Evolutionary conservation across 1,140 invertebrate species (phyloP).

Genomic region (Tribolium madens): DNA sequence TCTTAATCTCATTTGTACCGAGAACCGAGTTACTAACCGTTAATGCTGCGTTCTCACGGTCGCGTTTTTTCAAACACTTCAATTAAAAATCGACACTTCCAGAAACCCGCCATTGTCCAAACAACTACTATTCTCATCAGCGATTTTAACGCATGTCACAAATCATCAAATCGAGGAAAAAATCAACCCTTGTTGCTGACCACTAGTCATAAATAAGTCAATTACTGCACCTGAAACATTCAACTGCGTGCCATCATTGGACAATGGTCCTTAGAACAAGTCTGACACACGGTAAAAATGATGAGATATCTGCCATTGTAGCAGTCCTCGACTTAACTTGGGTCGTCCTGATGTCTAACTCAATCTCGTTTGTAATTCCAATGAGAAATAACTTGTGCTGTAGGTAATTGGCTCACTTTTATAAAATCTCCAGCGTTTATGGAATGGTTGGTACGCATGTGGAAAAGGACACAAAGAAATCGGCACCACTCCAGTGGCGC

Average conservation of each 20-base stretch:
- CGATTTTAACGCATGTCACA: no score
- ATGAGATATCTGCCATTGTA: constrained; percentile 51
- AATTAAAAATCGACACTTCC: constrained; percentile 13
- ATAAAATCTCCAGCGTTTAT: constrained; percentile 28
- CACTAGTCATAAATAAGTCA: constrained; percentile 19
- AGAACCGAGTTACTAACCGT: constrained; percentile 21
- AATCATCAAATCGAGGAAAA: neutral
- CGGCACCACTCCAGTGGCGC: constrained; percentile 3
- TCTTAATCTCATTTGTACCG: constrained; percentile 42
- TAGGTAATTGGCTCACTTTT: constrained; percentile 42
- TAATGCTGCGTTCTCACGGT: constrained; percentile 46
- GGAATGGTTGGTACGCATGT: constrained; percentile 2
- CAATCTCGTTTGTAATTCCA: constrained; percentile 44
- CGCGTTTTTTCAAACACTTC: constrained; percentile 41
- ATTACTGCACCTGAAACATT: constrained; percentile 35
- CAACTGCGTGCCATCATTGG: constrained; percentile 21
- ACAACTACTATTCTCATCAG: no score
- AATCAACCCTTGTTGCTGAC: neutral
- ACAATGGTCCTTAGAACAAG: constrained; percentile 16
- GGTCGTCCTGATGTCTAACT: constrained; percentile 39
- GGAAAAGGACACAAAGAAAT: neutral
- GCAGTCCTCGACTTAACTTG: constrained; percentile 8
- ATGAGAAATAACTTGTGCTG: constrained; percentile 42
- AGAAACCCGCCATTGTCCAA: no score
- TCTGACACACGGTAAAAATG: constrained; percentile 43